Base-by-base conservation (phyloP, 2,113 vertebrate species). In the Cynoglossus semilaevis region DNA sequence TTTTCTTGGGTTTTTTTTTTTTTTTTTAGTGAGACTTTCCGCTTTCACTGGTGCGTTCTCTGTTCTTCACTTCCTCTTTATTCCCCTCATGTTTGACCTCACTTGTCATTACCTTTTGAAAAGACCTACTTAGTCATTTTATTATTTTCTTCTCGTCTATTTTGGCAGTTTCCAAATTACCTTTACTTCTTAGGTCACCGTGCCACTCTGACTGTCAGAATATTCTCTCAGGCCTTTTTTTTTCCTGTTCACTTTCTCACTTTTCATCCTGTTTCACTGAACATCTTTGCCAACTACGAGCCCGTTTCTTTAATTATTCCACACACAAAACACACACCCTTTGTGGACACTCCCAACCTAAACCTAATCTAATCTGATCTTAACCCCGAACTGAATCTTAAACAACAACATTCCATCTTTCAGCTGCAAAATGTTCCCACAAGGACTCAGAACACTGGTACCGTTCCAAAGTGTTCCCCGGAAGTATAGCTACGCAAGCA, bases 261-360 rank as follows among this genome's bases (percentile, higher is more conserved):
- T 47, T 0, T 42, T 48, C 48, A 62, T 71, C 58, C 64, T 63
- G 43, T 57, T 45, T 61, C 4, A 29, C 56, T 64, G 62, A 78
- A 71, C 57, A 70, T 44, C 48, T 42, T 65, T 69, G 72, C 66
- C 63, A 57, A 22, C 16, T 49, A 29, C 22, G 22, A 29, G 22
- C 3, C 22, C 76, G 64, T 72, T 76, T 78, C 67, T 60, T 63
- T 53, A 36, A 64, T 63, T 54, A 55, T 65, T 72, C 58, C 8
- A n/a, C n/a, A 37, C 22, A 29, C 22, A 29, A 29, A n/a, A 29
- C 6, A 6, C 22, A n/a, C n/a, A n/a, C n/a, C n/a, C n/a, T n/a
- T n/a, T n/a, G n/a, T n/a, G n/a, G n/a, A n/a, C n/a, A n/a, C n/a
- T n/a, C n/a, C n/a, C n/a, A n/a, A n/a, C n/a, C n/a, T n/a, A n/a